phyloP scores from a whole-genome alignment of 1,140 invertebrate species.

The Probaryconus sp. region DNA sequence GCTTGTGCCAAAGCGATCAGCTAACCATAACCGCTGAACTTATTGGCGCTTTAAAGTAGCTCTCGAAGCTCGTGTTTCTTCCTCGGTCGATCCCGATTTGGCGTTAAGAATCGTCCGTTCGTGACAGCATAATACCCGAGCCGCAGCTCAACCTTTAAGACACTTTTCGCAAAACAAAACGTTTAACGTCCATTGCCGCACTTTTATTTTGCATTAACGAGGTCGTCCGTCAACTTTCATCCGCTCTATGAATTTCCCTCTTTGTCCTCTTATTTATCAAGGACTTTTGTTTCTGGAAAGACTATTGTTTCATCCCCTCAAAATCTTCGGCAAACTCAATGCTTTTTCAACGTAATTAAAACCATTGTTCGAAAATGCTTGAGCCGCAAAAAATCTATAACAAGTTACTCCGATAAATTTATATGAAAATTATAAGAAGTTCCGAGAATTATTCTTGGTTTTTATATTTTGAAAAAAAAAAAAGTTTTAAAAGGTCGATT shows the following conservation, averaged over 20 bases:
- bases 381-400: no score
- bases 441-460: no score
- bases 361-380: no score
- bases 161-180: constrained; percentile 12
- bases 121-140: neutral
- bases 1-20: constrained; percentile 66
- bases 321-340: no score
- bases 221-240: constrained; percentile 28
- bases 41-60: constrained; percentile 48
- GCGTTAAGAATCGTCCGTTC: neutral
- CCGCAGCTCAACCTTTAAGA: neutral
- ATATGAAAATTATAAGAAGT: no score
- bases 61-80: constrained; percentile 39
- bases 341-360: no score
- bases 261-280: constrained; percentile 20
- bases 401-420: no score
- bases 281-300: constrained; percentile 3
- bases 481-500: no score
- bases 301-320: no score
- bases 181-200: constrained; percentile 1
- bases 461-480: no score
- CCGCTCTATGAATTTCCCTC: constrained; percentile 17
- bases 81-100: neutral
- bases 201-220: constrained; percentile 18
- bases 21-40: constrained; percentile 67